These are phyloP conservation scores for Osmerus eperlanus DNA, from an alignment of 2,113 vertebrate species.

Conservation along the genomic window DNA sequence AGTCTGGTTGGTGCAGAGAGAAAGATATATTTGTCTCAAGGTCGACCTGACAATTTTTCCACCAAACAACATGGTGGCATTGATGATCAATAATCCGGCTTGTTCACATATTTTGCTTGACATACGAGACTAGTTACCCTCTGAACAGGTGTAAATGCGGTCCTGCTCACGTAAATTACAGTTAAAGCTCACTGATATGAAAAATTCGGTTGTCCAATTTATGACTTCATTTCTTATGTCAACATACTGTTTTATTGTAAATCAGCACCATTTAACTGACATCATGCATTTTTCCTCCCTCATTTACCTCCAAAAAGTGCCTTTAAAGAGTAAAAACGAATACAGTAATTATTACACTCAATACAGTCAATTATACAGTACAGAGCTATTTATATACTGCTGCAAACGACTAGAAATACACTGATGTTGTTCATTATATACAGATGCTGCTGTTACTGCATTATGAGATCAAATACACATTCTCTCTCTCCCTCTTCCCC, in stretches of 20 bases:
- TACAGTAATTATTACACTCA: too few relatives aligned
- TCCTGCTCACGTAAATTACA: neutral
- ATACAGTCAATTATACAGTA: too few relatives aligned
- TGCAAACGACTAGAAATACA: too few relatives aligned
- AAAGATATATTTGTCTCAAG: slow-evolving; percentile 61
- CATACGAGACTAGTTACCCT: slow-evolving; percentile 6
- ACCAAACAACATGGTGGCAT: slow-evolving; percentile 58
- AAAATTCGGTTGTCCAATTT: neutral
- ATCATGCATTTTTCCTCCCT: neutral
- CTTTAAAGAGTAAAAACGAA: too few relatives aligned
- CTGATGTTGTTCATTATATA: too few relatives aligned
- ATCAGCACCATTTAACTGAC: neutral
- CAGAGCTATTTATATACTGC: too few relatives aligned
- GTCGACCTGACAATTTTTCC: slow-evolving; percentile 59
- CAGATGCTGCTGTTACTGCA: too few relatives aligned
- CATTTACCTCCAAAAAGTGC: neutral
- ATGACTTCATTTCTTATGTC: neutral
- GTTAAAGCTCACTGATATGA: neutral
- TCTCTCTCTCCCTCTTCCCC: too few relatives aligned
- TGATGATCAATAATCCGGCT: slow-evolving; percentile 47
- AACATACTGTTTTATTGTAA: neutral
- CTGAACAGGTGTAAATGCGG: neutral
- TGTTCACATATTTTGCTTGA: slow-evolving; percentile 26
- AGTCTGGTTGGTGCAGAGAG: slow-evolving; percentile 19
- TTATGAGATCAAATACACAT: too few relatives aligned